Evolutionary conservation across 2,113 vertebrate genomes (phyloP), one percentile per base, ranked within the genome.

Genomic region (Sceloporus undulatus): DNA sequence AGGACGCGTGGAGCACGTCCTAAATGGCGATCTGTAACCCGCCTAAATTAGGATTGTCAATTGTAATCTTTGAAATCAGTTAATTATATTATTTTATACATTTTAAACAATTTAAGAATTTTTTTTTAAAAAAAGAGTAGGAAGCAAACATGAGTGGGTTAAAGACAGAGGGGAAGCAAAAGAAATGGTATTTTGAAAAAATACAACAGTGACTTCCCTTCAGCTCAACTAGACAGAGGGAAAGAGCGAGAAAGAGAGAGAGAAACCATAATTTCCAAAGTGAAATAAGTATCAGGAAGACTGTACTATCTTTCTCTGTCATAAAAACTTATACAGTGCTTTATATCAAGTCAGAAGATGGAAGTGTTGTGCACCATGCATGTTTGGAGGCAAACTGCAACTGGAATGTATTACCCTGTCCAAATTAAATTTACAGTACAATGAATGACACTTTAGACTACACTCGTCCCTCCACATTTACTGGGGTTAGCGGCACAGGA

Each of bases 151-250:
- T 93, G 79, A 0, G 0, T 79, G 18, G 68, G 70, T 76, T 89
- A 88, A 16, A 70, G 9, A 0, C 0, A 84, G 81, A 89, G 76
- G 76, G 76, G 79, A 91, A 91, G 76, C 89, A 65, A 79, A 89
- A 66, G 34, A 27, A 83, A 25, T 54, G 1, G 27, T 0, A 4
- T 42, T 65, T 59, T 0, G 1, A 62, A 91, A 48, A 92, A 90
- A 87, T 87, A 66, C 80, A 71, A 34, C 74, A 84, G 59, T 6
- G 25, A 85, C 59, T 88, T 91, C 87, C 88, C 82, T 56, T 84
- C 52, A 27, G 56, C 38, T 34, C 62, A 85, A 16, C 29, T 10
- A 21, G 13, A 75, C 42, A 8, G 10, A 68, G 86, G 25, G 6
- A 59, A 66, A 34, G 34, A 34, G 34, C 1, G 81, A 23, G 3